Base-by-base conservation (phyloP, 2,113 vertebrate species). In the Crypturellus undulatus region DNA sequence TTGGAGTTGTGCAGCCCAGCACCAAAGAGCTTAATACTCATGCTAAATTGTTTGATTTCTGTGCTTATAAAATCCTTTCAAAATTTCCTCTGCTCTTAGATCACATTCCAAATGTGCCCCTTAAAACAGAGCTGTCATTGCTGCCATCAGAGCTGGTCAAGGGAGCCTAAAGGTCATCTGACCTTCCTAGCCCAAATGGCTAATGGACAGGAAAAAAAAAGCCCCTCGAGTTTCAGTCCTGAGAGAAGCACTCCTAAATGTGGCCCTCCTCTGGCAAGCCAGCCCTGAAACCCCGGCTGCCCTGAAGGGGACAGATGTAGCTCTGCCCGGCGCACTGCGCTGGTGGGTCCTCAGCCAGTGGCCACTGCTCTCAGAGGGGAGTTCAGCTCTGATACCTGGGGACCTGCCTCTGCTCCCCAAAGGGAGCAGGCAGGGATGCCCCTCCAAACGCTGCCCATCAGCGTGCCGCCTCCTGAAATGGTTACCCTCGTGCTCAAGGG, bases 41-140 rank as follows among this genome's bases (percentile, higher is more conserved):
- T 54, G 40, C 45, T 95, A 92, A 95, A 84, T 42, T 86, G 79
- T 95, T 95, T 84, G 38, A 64, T 83, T 91, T 85, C 32, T 71
- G 28, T 78, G 56, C 56, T 92, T 97, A 94, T 64, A 75, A 78
- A 85, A 45, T 56, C 34, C 79, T 51, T 4, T 20, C 91, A 85
- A 89, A 91, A 77, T 89, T 85, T 89, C 30, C 73, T 79, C 71
- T 91, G 24, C 16, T 54, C 45, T 80, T 85, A 1, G 0, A 25
- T 75, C 28, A 32, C 80, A 19, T 47, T 45, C 18, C 43, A 47
- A 43, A 11, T 69, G 36, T 71, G 20, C 18, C 24, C 9, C 38
- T 84, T 67, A 59, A 75, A 90, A 18, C 28, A 54, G 34, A 52
- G 69, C 20, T 34, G 16, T 54, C 56, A 8, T 19, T 72, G 79